Conservation (phyloP, 2,888 invertebrate species). For the Pegoplata infirma region DNA sequence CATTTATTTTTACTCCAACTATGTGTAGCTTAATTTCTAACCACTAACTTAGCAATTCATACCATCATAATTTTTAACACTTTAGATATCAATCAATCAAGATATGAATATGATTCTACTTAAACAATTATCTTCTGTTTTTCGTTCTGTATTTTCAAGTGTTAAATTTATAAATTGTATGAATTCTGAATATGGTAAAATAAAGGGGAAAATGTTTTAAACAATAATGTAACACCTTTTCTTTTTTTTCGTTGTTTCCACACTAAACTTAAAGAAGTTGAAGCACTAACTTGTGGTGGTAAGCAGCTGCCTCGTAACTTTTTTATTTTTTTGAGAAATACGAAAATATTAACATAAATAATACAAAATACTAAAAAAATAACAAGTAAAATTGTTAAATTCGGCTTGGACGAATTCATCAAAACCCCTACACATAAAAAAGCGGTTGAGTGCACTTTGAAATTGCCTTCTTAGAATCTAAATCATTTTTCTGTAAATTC, state of each 20-base stretch:
- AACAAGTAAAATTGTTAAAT: too few species aligned
- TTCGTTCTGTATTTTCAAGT: not conserved
- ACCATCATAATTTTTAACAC: slow-evolving; percentile 44
- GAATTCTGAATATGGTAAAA: not conserved
- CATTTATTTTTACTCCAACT: not conserved
- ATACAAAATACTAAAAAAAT: not conserved
- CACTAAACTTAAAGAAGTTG: slow-evolving; percentile 18
- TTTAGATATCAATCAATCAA: slow-evolving; percentile 59
- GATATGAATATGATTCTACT: slow-evolving; percentile 54
- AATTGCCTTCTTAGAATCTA: too few species aligned
- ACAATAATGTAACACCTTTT: slow-evolving; percentile 60
- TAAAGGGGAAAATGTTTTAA: slow-evolving; percentile 36
- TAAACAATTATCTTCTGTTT: slow-evolving; percentile 54
- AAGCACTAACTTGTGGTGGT: slow-evolving; percentile 8
- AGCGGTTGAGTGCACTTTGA: too few species aligned
- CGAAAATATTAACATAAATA: not conserved
- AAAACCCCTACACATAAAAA: too few species aligned
- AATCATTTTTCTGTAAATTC: too few species aligned
- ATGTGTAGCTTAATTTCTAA: not conserved
- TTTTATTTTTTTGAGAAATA: not conserved
- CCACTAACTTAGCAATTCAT: slow-evolving; percentile 13
- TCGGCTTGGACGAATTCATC: too few species aligned
- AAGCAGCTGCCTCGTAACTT: slow-evolving; percentile 37
- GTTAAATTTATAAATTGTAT: slow-evolving; percentile 13
- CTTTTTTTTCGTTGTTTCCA: slow-evolving; percentile 32